Conservation (phyloP, 2,797 vertebrate genomes). For the Chelon auratus region DNA sequence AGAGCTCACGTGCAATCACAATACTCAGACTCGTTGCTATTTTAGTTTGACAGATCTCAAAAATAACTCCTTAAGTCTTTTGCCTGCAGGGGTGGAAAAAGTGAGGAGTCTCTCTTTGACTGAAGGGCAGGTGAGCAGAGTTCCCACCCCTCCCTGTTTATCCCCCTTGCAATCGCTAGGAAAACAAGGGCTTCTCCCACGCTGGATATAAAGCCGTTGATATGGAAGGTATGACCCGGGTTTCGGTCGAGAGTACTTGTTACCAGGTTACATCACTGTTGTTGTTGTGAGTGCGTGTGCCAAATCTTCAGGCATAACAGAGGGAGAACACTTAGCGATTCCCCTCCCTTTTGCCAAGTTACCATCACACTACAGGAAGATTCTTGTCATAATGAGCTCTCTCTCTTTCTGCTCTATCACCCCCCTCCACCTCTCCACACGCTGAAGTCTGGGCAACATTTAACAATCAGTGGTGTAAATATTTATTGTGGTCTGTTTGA, state of each 20-base stretch:
- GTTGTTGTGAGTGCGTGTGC: slow-evolving; percentile 84
- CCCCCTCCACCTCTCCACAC: slow-evolving; percentile 8
- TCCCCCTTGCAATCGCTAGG: slow-evolving; percentile 68
- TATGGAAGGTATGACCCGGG: slow-evolving; percentile 84
- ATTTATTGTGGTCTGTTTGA: slow-evolving; percentile 75
- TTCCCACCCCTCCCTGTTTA: slow-evolving; percentile 80
- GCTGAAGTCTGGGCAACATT: slow-evolving; percentile 58
- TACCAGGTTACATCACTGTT: slow-evolving; percentile 88
- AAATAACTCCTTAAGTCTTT: slow-evolving; percentile 78
- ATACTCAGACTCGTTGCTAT: slow-evolving; percentile 69
- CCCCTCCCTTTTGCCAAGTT: slow-evolving; percentile 82
- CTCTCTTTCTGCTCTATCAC: slow-evolving; percentile 20
- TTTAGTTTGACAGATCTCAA: slow-evolving; percentile 76
- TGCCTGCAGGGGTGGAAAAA: slow-evolving; percentile 84
- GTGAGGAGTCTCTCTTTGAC: slow-evolving; percentile 78
- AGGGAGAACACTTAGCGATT: slow-evolving; percentile 80
- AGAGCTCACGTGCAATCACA: slow-evolving; percentile 61
- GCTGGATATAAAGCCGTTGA: slow-evolving; percentile 74
- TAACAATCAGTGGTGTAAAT: slow-evolving; percentile 73
- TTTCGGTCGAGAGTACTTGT: slow-evolving; percentile 84
- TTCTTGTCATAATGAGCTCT: slow-evolving; percentile 74
- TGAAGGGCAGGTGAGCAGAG: slow-evolving; percentile 80
- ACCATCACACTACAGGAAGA: slow-evolving; percentile 79
- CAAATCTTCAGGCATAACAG: slow-evolving; percentile 83
- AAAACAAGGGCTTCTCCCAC: slow-evolving; percentile 82